These are phyloP conservation scores for Ochotona curzoniae DNA, from an alignment of 2,113 vertebrate species.

Conservation along the genomic window DNA sequence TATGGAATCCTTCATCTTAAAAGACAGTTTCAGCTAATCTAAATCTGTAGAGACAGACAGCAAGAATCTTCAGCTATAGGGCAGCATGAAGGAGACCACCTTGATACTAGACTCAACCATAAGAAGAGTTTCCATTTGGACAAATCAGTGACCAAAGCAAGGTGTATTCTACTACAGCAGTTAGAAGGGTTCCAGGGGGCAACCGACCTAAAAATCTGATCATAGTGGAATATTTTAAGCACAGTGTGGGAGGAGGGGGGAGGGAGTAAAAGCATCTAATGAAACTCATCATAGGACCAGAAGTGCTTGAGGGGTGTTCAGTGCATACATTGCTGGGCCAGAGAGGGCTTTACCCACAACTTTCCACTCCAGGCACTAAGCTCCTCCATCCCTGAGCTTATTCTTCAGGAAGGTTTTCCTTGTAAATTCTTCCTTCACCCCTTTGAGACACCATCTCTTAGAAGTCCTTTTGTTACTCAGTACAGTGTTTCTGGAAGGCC, in stretches of 20 bases:
- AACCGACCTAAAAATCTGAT: too few relatives aligned
- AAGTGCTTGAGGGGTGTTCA: background rate
- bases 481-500: background rate
- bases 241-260: too few relatives aligned
- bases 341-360: background rate
- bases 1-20: background rate
- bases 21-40: background rate
- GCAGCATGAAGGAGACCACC: background rate
- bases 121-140: too few relatives aligned
- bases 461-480: background rate
- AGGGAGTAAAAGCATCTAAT: too few relatives aligned
- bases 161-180: too few relatives aligned
- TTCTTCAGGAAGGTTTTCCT: background rate
- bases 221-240: too few relatives aligned
- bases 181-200: too few relatives aligned
- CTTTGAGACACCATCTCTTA: background rate
- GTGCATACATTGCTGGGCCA: background rate
- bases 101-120: too few relatives aligned
- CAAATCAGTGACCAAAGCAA: too few relatives aligned
- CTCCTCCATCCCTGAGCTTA: background rate
- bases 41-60: slow-evolving; percentile 8
- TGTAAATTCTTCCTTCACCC: background rate
- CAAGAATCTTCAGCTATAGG: background rate
- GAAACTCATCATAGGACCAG: too few relatives aligned
- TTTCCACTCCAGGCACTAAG: background rate